Percentiles rank a stretch among this genome's conserved stretches.
phyloP scores from a whole-genome alignment of 2,888 invertebrate species.

The Polylopha cassiicola region DNA sequence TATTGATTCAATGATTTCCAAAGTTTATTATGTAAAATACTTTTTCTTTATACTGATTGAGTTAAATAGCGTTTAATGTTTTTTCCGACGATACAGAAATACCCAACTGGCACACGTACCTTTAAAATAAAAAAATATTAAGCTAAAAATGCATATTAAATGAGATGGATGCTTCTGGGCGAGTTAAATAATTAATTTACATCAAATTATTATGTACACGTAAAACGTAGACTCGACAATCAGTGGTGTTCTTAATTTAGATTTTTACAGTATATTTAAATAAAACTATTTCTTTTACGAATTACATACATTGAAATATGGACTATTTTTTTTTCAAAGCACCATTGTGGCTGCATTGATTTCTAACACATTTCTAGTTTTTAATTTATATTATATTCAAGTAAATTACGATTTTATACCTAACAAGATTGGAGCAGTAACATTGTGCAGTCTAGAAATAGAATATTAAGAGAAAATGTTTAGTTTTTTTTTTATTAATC shows the following conservation, averaged over 20 bases:
- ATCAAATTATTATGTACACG: constrained; percentile 22
- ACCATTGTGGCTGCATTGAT: constrained; percentile 57
- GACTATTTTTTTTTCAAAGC: constrained; percentile 54
- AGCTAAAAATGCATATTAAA: constrained; percentile 22
- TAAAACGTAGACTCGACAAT: constrained; percentile 19
- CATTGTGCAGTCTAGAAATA: constrained; percentile 19
- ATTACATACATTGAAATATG: constrained; percentile 29
- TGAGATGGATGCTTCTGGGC: constrained; percentile 56
- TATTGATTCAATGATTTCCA: constrained; percentile 12
- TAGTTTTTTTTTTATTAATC: constrained; percentile 18
- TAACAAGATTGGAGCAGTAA: constrained; percentile 16
- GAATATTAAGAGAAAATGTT: constrained; percentile 18
- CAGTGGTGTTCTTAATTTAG: constrained; percentile 18
- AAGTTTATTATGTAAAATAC: background rate
- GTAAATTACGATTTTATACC: constrained; percentile 7
- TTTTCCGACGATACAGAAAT: constrained; percentile 3
- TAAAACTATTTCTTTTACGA: constrained; percentile 21
- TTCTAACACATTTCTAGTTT: constrained; percentile 20
- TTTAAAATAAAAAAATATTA: constrained; percentile 21
- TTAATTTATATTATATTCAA: constrained; percentile 17
- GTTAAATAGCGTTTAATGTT: constrained; percentile 1
- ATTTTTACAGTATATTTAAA: constrained; percentile 21
- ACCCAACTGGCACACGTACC: constrained; percentile 15
- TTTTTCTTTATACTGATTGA: constrained; percentile 2
- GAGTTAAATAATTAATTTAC: constrained; percentile 33